These are phyloP conservation scores for Dipodomys stephensi DNA, from an alignment of 2,113 vertebrate genomes.

Conservation along the genomic window DNA sequence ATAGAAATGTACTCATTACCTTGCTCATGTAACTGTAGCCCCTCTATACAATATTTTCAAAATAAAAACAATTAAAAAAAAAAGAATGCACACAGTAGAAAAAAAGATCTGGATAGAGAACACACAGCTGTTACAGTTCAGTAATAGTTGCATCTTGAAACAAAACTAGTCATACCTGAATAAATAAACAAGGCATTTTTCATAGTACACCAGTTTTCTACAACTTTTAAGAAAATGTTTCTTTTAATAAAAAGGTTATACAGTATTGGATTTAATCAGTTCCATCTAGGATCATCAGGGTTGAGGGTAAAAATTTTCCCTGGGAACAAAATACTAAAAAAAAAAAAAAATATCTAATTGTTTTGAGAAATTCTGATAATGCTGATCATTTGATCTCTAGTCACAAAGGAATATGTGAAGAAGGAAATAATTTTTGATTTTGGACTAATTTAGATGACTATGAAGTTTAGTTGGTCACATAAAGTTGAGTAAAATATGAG, in stretches of 20 bases:
- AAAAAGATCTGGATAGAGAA: not conserved
- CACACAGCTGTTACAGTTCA: not conserved
- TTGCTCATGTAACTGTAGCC: no score
- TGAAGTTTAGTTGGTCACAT: not conserved
- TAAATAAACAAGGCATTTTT: not conserved
- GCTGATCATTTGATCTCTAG: not conserved
- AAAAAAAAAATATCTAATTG: not conserved
- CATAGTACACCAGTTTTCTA: not conserved
- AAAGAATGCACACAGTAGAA: not conserved
- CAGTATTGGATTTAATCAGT: not conserved
- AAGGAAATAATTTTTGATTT: not conserved
- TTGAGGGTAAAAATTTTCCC: not conserved
- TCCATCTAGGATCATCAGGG: not conserved
- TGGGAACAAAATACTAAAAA: slow-evolving; percentile 28
- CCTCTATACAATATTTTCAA: no score
- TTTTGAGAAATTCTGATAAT: not conserved
- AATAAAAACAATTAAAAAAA: no score
- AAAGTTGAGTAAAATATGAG: not conserved
- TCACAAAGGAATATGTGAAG: not conserved
- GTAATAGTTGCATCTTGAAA: not conserved
- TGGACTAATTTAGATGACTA: not conserved
- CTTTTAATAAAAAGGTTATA: not conserved
- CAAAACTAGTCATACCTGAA: not conserved
- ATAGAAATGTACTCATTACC: no score
- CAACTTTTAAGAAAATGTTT: not conserved